Evolutionary conservation across 1,140 invertebrate genomes (phyloP).

Genomic region (Drosophila pseudoananassae): DNA sequence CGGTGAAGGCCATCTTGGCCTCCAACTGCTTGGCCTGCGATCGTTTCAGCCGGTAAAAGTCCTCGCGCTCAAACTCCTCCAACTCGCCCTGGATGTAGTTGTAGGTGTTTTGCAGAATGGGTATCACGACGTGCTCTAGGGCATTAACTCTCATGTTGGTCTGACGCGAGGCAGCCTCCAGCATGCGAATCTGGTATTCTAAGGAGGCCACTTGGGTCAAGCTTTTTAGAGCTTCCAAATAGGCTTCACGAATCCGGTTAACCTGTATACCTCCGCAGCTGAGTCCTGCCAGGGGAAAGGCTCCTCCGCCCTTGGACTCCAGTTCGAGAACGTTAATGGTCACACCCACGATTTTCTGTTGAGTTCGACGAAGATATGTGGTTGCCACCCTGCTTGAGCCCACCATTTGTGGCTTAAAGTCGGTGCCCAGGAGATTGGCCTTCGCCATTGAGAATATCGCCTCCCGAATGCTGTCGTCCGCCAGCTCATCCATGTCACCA

Average conservation of each 20-base stretch:
- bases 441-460: conserved; percentile 76
- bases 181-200: conserved; percentile 53
- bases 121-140: conserved; percentile 91
- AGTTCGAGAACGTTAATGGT: conserved; percentile 56
- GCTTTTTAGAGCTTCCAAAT: conserved; percentile 34
- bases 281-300: conserved; percentile 59
- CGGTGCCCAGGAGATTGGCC: conserved; percentile 67
- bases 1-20: conserved; percentile 67
- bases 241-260: conserved; percentile 43
- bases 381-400: conserved; percentile 17
- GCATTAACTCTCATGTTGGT: conserved; percentile 90
- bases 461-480: conserved; percentile 44
- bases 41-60: conserved; percentile 92
- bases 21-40: conserved; percentile 88
- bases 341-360: conserved; percentile 65
- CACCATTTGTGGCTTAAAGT: conserved; percentile 63
- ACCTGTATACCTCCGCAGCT: conserved; percentile 71
- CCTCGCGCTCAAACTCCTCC: conserved; percentile 93
- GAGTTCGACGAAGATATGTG: conserved; percentile 13
- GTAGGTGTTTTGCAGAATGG: conserved; percentile 85
- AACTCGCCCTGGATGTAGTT: conserved; percentile 91
- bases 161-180: conserved; percentile 46
- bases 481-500: conserved; percentile 15
- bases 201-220: conserved; percentile 51
- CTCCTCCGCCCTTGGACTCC: neutral